phyloP scores from a whole-genome alignment of 1,140 invertebrate genomes.

The Pollicipes pollicipes region DNA sequence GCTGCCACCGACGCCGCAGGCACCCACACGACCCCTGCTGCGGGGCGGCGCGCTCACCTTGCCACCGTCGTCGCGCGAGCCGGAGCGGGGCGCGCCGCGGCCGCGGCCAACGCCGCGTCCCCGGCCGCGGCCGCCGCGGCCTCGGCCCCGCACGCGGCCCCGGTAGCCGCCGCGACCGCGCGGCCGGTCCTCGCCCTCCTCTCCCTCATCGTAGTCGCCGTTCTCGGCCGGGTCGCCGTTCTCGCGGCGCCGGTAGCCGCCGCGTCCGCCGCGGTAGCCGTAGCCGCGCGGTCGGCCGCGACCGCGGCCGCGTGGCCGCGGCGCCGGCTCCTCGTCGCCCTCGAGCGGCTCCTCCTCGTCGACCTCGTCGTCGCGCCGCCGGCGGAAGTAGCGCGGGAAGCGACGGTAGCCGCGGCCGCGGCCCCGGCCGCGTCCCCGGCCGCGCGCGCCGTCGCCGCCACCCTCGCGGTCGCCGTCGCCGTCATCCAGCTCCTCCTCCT shows the following conservation, averaged over 20 bases:
- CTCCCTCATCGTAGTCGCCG: slow-evolving; percentile 36
- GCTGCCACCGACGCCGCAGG: no score
- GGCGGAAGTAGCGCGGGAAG: slow-evolving; percentile 9
- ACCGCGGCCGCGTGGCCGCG: slow-evolving; percentile 30
- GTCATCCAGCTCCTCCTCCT: slow-evolving; percentile 18
- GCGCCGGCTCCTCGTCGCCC: slow-evolving; percentile 27
- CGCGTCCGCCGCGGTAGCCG: slow-evolving; percentile 6
- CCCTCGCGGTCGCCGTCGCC: slow-evolving; percentile 16
- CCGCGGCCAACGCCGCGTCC: slow-evolving; percentile 15
- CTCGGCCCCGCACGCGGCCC: slow-evolving; percentile 27
- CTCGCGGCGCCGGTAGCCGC: slow-evolving; percentile 35
- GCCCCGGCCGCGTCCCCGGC: slow-evolving; percentile 22
- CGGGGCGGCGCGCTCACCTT: background rate
- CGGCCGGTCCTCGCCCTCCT: slow-evolving; percentile 25
- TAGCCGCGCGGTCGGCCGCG: background rate
- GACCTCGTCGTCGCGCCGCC: slow-evolving; percentile 16
- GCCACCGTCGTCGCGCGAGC: background rate
- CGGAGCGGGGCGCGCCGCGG: background rate
- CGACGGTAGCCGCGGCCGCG: slow-evolving; percentile 17
- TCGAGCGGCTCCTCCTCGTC: slow-evolving; percentile 10
- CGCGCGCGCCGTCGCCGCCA: slow-evolving; percentile 20
- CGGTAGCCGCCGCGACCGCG: slow-evolving; percentile 38
- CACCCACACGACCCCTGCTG: no score
- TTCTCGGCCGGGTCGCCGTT: slow-evolving; percentile 16
- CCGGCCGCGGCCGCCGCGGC: slow-evolving; percentile 18